A percentile compares a stretch with the other conserved stretches of the same genome.
phyloP scores from a whole-genome alignment of 2,888 invertebrate genomes.

The Tipula confusa region DNA sequence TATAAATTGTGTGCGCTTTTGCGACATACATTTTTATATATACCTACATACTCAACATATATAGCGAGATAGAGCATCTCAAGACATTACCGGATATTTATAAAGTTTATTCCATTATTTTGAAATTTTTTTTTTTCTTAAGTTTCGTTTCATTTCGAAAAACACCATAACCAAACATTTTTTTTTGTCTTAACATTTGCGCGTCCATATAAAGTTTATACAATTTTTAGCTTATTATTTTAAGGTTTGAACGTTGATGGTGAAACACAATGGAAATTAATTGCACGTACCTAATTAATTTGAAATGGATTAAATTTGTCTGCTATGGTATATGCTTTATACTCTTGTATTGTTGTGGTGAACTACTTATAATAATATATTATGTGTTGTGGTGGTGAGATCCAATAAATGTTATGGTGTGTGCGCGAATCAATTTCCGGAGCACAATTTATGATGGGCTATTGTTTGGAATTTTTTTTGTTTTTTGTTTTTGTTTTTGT shows the following conservation, averaged over 20 bases:
- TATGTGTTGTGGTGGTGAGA: background rate
- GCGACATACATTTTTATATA: background rate
- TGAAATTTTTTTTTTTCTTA: background rate
- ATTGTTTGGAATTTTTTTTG: background rate
- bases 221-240: background rate
- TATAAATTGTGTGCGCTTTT: background rate
- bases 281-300: constrained; percentile 14
- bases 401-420: background rate
- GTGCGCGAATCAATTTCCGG: background rate
- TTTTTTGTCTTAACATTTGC: background rate
- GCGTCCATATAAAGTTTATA: background rate
- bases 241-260: background rate
- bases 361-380: too few species aligned
- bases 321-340: too few species aligned
- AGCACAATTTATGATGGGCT: background rate
- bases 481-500: background rate
- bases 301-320: background rate
- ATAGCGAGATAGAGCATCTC: background rate
- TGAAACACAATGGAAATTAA: background rate
- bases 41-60: background rate
- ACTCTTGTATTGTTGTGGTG: background rate
- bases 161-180: background rate
- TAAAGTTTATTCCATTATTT: background rate
- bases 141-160: too few species aligned
- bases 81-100: background rate